These are phyloP conservation scores for Allacma fusca DNA, from an alignment of 2,888 invertebrate genomes.

Conservation along the genomic window DNA sequence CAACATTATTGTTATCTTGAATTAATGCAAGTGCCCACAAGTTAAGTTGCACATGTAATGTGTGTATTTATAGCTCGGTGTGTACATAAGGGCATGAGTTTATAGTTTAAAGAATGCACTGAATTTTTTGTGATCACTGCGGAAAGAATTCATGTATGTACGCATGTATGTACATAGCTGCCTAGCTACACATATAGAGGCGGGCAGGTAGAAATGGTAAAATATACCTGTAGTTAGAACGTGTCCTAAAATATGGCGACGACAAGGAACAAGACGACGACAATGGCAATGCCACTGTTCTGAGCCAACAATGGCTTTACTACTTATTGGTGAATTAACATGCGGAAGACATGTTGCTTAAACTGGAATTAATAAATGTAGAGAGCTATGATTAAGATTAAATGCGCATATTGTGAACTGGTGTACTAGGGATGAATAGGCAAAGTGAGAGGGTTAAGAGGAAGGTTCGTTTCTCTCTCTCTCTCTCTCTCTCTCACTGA, in stretches of 20 bases:
- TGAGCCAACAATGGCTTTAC: conserved; percentile 17
- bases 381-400: conserved; percentile 28
- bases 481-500: neutral
- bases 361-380: conserved; percentile 18
- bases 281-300: conserved; percentile 32
- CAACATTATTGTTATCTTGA: too few relatives aligned
- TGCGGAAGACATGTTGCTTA: neutral
- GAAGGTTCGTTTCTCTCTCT: neutral
- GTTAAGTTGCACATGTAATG: too few relatives aligned
- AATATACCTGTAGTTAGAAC: too few relatives aligned
- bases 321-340: conserved; percentile 11
- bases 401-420: conserved; percentile 18
- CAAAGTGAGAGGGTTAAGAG: neutral
- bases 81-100: too few relatives aligned
- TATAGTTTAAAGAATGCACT: too few relatives aligned
- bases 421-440: neutral
- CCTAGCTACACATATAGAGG: too few relatives aligned
- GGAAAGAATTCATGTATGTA: too few relatives aligned
- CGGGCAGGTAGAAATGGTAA: too few relatives aligned
- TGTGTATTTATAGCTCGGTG: too few relatives aligned
- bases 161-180: too few relatives aligned
- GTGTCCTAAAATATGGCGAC: conserved; percentile 34
- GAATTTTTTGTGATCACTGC: too few relatives aligned
- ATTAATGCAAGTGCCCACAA: too few relatives aligned
- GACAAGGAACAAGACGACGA: conserved; percentile 36